Percentiles rank a stretch among this genome's conserved stretches.
Conservation (phyloP, 2,113 vertebrate species). For the Fregetta grallaria region DNA sequence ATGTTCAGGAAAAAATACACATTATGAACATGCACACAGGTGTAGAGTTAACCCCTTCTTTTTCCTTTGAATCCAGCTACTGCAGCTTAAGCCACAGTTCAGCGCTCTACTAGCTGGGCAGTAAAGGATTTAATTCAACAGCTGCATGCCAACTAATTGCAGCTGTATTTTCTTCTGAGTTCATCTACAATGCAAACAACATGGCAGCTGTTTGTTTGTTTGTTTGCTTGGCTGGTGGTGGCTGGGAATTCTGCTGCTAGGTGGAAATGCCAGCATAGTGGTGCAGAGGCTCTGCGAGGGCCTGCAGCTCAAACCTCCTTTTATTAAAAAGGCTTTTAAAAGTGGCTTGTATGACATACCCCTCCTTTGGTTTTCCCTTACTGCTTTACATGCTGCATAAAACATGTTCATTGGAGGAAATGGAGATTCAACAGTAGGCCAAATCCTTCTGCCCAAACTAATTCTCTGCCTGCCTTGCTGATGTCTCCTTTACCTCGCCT, state of each 20-base stretch:
- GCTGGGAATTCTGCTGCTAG: not conserved
- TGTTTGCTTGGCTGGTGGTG: not conserved
- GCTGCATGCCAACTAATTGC: not conserved
- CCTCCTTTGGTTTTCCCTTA: not conserved
- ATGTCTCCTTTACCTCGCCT: not conserved
- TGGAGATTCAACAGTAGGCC: not conserved
- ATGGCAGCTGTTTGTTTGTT: not conserved
- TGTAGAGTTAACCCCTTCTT: conserved; percentile 20
- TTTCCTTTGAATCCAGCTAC: not conserved
- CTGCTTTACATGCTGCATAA: not conserved
- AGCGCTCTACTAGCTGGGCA: not conserved
- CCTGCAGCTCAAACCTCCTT: not conserved
- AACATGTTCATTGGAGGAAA: not conserved
- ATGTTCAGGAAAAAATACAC: conserved; percentile 5
- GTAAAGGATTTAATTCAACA: not conserved
- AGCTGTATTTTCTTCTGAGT: not conserved
- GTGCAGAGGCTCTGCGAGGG: not conserved
- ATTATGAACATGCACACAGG: conserved; percentile 1
- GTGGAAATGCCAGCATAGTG: not conserved
- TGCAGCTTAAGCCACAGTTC: not conserved
- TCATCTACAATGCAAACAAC: not conserved
- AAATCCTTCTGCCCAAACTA: not conserved
- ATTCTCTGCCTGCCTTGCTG: not conserved
- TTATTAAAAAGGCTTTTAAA: not conserved
- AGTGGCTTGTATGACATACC: not conserved